Base-by-base conservation (phyloP, 2,113 vertebrate genomes). In the Panthera leo region DNA sequence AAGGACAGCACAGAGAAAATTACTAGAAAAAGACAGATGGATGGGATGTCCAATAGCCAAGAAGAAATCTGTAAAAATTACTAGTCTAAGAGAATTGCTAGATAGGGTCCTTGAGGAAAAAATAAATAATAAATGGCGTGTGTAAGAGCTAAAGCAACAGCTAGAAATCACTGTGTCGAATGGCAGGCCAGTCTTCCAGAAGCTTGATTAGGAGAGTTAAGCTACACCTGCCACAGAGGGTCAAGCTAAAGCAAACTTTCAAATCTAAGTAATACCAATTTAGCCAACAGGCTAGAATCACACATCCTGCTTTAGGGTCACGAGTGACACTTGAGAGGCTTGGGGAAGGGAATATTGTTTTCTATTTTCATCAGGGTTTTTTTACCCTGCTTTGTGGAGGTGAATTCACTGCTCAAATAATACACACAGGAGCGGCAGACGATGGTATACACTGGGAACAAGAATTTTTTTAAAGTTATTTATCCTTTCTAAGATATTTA, bases 21-120 rank as follows among this genome's bases (percentile, higher is more conserved):
- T 98, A 97, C 92, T 93, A 70, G 94, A 85, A 85, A 97, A 98
- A 98, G 96, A 95, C 98, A 98, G 98, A 98, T 97, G 98, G 97
- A 93, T 98, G 95, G 87, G 93, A 93, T 3, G 92, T 97, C 96
- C 21, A 25, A 87, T 96, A 98, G 97, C 97, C 97, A 96, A 91
- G 96, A 89, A 97, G 96, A 97, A 98, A 97, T 98, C 80, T 97
- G 89, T 97, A 70, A 94, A 94, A 98, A 97, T 82, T 91, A 27
- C n/a, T 89, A 73, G 51, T 97, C 87, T 91, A 97, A 98, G 94
- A 76, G 34, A 94, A 89, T 71, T 58, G 34, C 36, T 91, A 95
- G 71, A 92, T 63, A 82, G 51, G 70, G 31, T 48, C 36, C 85
- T 71, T 75, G 78, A 86, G 79, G 45, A 83, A 84, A 92, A 95